phyloP scores from a whole-genome alignment of 2,797 vertebrate species.

The Erpetoichthys calabaricus region DNA sequence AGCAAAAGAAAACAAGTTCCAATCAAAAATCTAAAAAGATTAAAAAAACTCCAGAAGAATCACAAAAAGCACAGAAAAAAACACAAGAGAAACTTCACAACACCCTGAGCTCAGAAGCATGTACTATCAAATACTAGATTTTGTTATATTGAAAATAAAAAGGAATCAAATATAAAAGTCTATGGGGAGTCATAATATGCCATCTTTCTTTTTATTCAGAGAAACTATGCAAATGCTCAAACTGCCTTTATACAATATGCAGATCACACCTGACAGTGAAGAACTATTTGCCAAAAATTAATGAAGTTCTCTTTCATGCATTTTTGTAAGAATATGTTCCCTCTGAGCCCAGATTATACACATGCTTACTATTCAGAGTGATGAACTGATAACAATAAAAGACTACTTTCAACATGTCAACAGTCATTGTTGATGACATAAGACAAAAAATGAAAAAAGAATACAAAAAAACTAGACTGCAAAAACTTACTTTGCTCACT shows the following conservation, averaged over 20 bases:
- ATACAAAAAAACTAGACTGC: too few relatives aligned
- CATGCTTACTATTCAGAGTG: background rate
- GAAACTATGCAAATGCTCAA: slow-evolving; percentile 3
- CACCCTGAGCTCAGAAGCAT: too few relatives aligned
- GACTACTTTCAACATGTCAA: too few relatives aligned
- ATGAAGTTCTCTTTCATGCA: slow-evolving; percentile 17
- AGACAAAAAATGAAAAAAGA: too few relatives aligned
- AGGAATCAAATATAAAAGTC: background rate
- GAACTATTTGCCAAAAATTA: slow-evolving; percentile 23
- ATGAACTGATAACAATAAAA: too few relatives aligned
- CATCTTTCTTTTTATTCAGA: background rate
- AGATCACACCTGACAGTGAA: slow-evolving; percentile 23
- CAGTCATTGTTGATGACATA: too few relatives aligned
- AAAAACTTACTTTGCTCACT: too few relatives aligned
- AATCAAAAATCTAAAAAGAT: too few relatives aligned
- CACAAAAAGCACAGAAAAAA: too few relatives aligned
- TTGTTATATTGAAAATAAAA: background rate
- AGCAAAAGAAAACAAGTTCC: too few relatives aligned
- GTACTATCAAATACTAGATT: background rate
- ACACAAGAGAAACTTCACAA: too few relatives aligned
- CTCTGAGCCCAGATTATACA: background rate
- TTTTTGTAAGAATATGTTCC: slow-evolving; percentile 1
- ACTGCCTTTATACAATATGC: slow-evolving; percentile 11
- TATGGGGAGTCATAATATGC: background rate
- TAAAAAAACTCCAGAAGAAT: too few relatives aligned